Percentiles rank a stretch among this genome's conserved stretches.
phyloP scores from a whole-genome alignment of 2,888 invertebrate genomes.

The Coelogynopora nodosa region DNA sequence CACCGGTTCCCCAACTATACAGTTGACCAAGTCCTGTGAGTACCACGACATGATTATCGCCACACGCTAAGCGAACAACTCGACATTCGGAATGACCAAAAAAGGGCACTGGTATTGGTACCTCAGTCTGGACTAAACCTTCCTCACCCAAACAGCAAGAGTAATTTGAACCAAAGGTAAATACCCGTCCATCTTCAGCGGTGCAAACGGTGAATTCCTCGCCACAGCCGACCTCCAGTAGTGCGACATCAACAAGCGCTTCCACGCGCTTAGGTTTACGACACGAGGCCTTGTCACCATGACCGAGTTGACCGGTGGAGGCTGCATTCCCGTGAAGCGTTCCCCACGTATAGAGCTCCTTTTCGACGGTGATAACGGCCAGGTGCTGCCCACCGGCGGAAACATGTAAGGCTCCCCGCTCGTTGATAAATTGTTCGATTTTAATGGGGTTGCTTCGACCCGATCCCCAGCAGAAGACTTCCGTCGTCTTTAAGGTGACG shows the following conservation, averaged over 20 bases:
- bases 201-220: slow-evolving; percentile 60
- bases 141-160: slow-evolving; percentile 59
- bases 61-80: slow-evolving; percentile 50
- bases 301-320: slow-evolving; percentile 59
- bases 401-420: slow-evolving; percentile 56
- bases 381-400: slow-evolving; percentile 57
- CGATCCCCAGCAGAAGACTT: slow-evolving; percentile 61
- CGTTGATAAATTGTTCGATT: slow-evolving; percentile 57
- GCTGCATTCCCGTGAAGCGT: slow-evolving; percentile 50
- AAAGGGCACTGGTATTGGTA: slow-evolving; percentile 52
- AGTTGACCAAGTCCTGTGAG: slow-evolving; percentile 56
- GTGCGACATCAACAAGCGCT: slow-evolving; percentile 53
- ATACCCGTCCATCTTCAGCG: slow-evolving; percentile 58
- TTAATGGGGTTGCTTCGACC: slow-evolving; percentile 58
- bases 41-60: slow-evolving; percentile 57
- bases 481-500: slow-evolving; percentile 53
- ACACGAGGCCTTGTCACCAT: slow-evolving; percentile 58
- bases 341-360: slow-evolving; percentile 61
- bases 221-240: slow-evolving; percentile 59
- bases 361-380: slow-evolving; percentile 60
- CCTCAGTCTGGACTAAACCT: slow-evolving; percentile 52
- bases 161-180: slow-evolving; percentile 59
- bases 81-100: slow-evolving; percentile 49
- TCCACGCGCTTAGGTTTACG: slow-evolving; percentile 59
- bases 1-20: slow-evolving; percentile 61